Conservation (phyloP, 2,797 vertebrate genomes). For the Phoebastria nigripes region DNA sequence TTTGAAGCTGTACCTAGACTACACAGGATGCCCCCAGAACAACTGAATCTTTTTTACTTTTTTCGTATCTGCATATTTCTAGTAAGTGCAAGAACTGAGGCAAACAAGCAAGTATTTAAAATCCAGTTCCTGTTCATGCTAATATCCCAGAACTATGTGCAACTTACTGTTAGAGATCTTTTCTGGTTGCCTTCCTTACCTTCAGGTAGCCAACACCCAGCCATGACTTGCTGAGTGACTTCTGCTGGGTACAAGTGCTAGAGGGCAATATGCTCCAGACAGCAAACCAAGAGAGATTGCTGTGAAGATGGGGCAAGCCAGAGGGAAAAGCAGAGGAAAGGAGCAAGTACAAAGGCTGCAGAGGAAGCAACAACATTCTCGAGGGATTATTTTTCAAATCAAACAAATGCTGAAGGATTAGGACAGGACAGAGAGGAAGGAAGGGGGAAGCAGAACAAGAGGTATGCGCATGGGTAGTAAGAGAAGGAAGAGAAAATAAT, state of each 20-base stretch:
- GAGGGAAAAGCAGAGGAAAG: neutral
- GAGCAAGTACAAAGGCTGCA: neutral
- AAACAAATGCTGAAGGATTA: neutral
- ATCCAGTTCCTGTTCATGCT: neutral
- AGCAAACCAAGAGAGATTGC: neutral
- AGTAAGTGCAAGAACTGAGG: neutral
- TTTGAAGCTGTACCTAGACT: neutral
- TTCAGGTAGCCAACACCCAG: neutral
- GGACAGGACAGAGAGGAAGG: neutral
- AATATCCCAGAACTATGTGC: neutral
- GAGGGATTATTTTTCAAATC: neutral
- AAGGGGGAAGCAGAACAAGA: neutral
- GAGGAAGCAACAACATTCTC: neutral
- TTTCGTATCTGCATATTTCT: neutral
- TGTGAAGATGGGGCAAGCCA: neutral
- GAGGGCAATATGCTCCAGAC: neutral
- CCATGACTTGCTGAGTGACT: neutral
- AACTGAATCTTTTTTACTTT: neutral
- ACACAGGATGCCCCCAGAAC: neutral
- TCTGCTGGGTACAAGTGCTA: neutral
- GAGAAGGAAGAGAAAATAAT: neutral
- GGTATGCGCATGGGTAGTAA: rapidly evolving
- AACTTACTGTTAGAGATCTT: neutral
- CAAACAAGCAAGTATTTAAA: neutral
- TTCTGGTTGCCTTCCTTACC: neutral